Conservation (phyloP, 2,113 vertebrate genomes). For the Aspidoscelis tigris region DNA sequence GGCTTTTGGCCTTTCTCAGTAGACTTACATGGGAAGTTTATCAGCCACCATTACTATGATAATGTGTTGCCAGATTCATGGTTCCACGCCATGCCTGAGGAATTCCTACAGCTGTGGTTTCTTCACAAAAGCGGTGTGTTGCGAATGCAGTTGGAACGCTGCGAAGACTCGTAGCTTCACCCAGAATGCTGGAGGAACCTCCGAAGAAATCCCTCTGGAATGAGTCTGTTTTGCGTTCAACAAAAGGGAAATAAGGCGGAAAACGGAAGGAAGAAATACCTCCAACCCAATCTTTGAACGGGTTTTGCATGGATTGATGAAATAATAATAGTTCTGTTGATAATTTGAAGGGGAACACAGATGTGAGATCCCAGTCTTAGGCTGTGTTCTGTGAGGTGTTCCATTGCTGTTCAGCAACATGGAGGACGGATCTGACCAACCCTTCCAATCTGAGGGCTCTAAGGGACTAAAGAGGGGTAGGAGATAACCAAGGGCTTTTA, state of each 20-base stretch:
- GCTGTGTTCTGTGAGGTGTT: conserved; percentile 42
- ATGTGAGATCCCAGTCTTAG: conserved; percentile 8
- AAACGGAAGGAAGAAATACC: not conserved
- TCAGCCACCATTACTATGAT: conserved; percentile 98
- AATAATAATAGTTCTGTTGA: conserved; percentile 28
- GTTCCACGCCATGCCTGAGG: conserved; percentile 97
- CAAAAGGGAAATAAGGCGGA: conserved; percentile 39
- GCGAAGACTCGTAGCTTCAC: conserved; percentile 61
- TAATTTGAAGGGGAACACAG: conserved; percentile 51
- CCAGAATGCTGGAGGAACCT: conserved; percentile 45
- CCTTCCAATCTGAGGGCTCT: conserved; percentile 46
- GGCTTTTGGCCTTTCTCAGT: conserved; percentile 96
- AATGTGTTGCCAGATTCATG: conserved; percentile 89
- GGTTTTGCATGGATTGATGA: conserved; percentile 53
- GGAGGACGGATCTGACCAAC: conserved; percentile 32
- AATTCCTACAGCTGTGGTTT: conserved; percentile 96
- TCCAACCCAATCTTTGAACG: conserved; percentile 5
- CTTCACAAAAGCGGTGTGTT: conserved; percentile 91
- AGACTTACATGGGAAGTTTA: conserved; percentile 80
- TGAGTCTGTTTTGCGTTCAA: conserved; percentile 51
- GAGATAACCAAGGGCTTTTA: conserved; percentile 62
- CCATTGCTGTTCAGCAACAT: conserved; percentile 38
- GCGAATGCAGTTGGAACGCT: conserved; percentile 85
- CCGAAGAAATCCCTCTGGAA: not conserved
- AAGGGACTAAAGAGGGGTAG: conserved; percentile 33